Percentiles rank a stretch among this genome's conserved stretches.
phyloP scores from a whole-genome alignment of 2,797 vertebrate species.

The Hydrocynus forskahlii region DNA sequence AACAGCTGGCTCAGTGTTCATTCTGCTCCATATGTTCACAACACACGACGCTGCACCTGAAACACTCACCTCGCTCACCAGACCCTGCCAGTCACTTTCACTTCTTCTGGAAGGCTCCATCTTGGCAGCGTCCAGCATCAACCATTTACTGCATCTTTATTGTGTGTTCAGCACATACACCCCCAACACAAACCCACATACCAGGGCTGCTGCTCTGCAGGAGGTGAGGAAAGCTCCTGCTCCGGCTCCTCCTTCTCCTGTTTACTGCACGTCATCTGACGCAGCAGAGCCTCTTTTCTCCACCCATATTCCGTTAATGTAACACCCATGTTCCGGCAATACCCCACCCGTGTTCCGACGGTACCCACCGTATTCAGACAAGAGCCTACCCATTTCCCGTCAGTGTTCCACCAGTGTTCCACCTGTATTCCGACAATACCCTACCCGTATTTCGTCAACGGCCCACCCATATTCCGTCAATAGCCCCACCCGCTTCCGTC shows the following conservation, averaged over 20 bases:
- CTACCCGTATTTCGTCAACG: too few species aligned
- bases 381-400: not conserved
- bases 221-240: not conserved
- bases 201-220: not conserved
- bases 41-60: not conserved
- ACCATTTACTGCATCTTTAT: not conserved
- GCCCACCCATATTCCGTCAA: too few species aligned
- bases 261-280: conserved; percentile 51
- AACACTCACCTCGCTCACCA: conserved; percentile 91
- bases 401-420: too few species aligned
- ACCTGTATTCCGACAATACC: not conserved
- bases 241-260: conserved; percentile 20
- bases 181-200: not conserved
- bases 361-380: not conserved
- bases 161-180: not conserved
- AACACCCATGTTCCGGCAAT: not conserved
- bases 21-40: conserved; percentile 49
- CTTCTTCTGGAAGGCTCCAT: conserved; percentile 83
- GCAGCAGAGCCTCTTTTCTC: not conserved
- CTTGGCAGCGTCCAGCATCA: conserved; percentile 20
- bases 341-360: not conserved
- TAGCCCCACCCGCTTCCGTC: too few species aligned
- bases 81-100: conserved; percentile 93
- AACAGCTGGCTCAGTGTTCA: not conserved
- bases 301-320: not conserved